phyloP scores from a whole-genome alignment of 2,888 invertebrate species.

The Agapostemon virescens region DNA sequence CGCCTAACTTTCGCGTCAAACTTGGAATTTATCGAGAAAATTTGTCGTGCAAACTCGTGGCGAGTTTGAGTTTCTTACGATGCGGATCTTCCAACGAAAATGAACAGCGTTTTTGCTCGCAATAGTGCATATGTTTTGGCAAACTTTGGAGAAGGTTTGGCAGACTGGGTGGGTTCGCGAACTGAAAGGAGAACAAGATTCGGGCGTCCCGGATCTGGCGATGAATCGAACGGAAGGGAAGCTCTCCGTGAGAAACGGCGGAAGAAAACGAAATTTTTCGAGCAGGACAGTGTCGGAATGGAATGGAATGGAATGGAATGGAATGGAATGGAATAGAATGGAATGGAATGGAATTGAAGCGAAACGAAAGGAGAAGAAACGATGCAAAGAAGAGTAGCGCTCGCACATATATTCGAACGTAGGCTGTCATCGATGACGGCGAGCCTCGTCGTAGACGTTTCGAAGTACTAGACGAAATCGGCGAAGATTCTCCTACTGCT shows the following conservation, averaged over 20 bases:
- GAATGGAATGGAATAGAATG: not conserved
- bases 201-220: slow-evolving; percentile 33
- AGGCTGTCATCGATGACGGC: slow-evolving; percentile 22
- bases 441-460: slow-evolving; percentile 54
- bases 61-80: not conserved
- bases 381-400: slow-evolving; percentile 47
- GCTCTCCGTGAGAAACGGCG: not conserved
- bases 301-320: not conserved
- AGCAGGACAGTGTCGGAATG: not conserved
- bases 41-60: not conserved
- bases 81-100: not conserved
- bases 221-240: not conserved
- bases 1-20: too few relatives aligned
- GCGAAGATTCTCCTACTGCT: slow-evolving; percentile 64
- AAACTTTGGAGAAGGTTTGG: not conserved
- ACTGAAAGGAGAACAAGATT: not conserved
- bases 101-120: not conserved
- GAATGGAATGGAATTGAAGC: not conserved
- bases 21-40: not conserved
- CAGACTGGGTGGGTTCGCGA: not conserved
- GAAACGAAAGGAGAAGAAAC: not conserved
- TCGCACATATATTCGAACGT: slow-evolving; percentile 49
- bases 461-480: slow-evolving; percentile 68
- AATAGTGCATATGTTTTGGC: not conserved
- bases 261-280: not conserved